Percentiles rank a stretch among this genome's conserved stretches.
These are phyloP conservation scores for Coregonus clupeaformis DNA, from an alignment of 2,113 vertebrate species.

Conservation along the genomic window DNA sequence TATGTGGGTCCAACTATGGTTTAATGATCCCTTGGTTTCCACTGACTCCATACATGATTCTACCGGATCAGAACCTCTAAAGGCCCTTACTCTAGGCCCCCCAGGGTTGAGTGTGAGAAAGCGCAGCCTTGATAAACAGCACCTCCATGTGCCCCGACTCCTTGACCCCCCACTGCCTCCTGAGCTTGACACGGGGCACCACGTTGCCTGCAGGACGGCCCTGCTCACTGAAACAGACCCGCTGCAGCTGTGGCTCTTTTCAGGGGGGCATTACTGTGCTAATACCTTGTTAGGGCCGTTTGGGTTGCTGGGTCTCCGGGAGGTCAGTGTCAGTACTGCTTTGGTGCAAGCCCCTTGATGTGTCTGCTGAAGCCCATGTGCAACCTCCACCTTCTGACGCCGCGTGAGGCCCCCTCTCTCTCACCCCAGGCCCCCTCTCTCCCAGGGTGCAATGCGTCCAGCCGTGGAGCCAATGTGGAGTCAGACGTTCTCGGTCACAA, in stretches of 20 bases:
- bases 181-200: slow-evolving; percentile 57
- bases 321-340: slow-evolving; percentile 80
- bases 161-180: slow-evolving; percentile 46
- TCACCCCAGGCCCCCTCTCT: slow-evolving; percentile 14
- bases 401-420: slow-evolving; percentile 41
- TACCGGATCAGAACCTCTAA: too few species aligned
- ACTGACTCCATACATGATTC: too few species aligned
- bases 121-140: neutral
- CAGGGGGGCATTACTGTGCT: slow-evolving; percentile 49
- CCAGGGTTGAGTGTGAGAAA: neutral
- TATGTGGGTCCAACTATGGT: too few species aligned
- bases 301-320: slow-evolving; percentile 71
- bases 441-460: slow-evolving; percentile 17
- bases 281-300: slow-evolving; percentile 79
- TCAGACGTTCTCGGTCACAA: slow-evolving; percentile 63
- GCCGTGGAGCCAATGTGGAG: slow-evolving; percentile 48
- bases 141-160: slow-evolving; percentile 7
- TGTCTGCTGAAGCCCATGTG: slow-evolving; percentile 56
- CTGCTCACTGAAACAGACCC: slow-evolving; percentile 56
- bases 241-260: slow-evolving; percentile 71
- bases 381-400: slow-evolving; percentile 56
- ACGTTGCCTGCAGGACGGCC: slow-evolving; percentile 55
- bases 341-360: slow-evolving; percentile 72
- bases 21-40: too few species aligned
- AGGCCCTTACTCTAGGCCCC: neutral